A percentile compares a stretch with the other conserved stretches of the same genome.
Conservation (phyloP, 2,888 invertebrate genomes). For the Cataglyphis cursor region DNA sequence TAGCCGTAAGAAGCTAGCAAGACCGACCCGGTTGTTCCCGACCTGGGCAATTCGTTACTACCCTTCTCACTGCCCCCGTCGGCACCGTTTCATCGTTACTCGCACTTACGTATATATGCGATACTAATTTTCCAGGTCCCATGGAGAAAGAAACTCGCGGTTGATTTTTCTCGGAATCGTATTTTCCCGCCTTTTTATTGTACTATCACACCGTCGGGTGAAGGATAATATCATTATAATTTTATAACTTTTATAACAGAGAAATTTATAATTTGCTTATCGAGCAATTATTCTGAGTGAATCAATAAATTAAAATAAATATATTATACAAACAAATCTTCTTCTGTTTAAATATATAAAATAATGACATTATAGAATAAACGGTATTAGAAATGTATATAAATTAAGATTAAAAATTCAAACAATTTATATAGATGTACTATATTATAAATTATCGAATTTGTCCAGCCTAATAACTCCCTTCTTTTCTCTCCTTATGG, state of each 20-base stretch:
- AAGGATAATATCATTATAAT: constrained; percentile 21
- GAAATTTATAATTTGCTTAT: constrained; percentile 30
- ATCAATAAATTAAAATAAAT: background rate
- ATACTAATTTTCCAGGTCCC: constrained; percentile 65
- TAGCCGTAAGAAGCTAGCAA: constrained; percentile 67
- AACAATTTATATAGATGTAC: background rate
- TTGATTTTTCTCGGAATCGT: constrained; percentile 57
- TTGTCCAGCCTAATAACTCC: background rate
- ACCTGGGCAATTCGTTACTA: constrained; percentile 62
- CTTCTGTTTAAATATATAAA: background rate
- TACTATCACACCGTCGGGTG: constrained; percentile 12
- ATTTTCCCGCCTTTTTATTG: constrained; percentile 41
- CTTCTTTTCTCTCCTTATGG: background rate
- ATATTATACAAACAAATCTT: background rate
- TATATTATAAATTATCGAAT: background rate
- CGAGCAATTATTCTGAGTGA: background rate
- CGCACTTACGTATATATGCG: constrained; percentile 40
- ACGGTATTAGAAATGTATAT: background rate
- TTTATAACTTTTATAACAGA: background rate
- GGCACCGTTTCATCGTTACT: constrained; percentile 51
- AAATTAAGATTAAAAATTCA: background rate
- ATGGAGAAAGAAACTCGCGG: constrained; percentile 39
- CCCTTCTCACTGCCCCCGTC: constrained; percentile 24
- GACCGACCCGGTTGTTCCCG: constrained; percentile 59
- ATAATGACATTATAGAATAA: background rate